phyloP scores from a whole-genome alignment of 2,797 vertebrate species.

The Phaenicophaeus curvirostris region DNA sequence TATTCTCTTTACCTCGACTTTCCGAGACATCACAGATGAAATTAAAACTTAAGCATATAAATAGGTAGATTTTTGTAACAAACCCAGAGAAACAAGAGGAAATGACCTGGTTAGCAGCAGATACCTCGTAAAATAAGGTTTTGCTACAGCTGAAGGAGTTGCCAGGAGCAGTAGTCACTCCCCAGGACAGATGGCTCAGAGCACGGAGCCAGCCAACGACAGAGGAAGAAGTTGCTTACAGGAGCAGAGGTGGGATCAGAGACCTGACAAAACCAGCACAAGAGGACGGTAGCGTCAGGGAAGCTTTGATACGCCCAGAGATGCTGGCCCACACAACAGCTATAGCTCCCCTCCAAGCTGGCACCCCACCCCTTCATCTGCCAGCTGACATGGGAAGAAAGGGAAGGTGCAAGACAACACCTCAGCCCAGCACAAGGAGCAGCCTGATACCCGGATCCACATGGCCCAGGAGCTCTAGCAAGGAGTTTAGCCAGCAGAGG shows the following conservation, averaged over 20 bases:
- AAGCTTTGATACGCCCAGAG: neutral
- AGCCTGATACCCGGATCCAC: neutral
- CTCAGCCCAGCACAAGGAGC: neutral
- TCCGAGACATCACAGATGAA: neutral
- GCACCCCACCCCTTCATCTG: neutral
- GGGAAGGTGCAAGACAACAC: neutral
- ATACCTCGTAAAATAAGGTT: neutral
- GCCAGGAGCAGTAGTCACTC: neutral
- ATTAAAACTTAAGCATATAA: neutral
- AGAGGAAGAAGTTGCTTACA: neutral
- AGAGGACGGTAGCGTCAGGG: neutral
- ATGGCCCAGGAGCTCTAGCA: neutral
- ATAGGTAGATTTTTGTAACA: neutral
- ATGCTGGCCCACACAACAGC: accelerated
- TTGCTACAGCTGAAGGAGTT: neutral
- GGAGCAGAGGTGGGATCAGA: neutral
- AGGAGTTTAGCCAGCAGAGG: neutral
- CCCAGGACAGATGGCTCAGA: neutral
- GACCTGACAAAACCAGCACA: neutral
- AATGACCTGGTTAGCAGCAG: neutral
- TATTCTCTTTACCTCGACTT: neutral
- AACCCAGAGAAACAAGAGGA: neutral
- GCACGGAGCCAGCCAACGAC: neutral
- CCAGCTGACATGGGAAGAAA: neutral
- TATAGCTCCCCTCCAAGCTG: neutral